A percentile compares a stretch with the other conserved stretches of the same genome.
Evolutionary conservation across 2,797 vertebrate genomes (phyloP).

Genomic region (Sylvia borin): DNA sequence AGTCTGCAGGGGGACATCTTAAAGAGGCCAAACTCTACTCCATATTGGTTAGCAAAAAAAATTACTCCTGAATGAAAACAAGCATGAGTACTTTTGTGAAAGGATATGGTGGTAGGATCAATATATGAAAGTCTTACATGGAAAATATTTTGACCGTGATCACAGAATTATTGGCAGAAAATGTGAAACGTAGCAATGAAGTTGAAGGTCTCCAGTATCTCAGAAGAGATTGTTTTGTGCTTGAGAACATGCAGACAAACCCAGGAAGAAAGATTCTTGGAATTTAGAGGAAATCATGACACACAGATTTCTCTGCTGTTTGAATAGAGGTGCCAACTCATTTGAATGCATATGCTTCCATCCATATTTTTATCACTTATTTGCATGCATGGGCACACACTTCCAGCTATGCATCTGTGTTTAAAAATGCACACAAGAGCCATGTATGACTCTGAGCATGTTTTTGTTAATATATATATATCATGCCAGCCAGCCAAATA

Average conservation of each 20-base stretch:
- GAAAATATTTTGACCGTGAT: background rate
- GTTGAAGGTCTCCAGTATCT: background rate
- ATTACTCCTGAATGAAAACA: background rate
- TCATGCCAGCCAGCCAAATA: background rate
- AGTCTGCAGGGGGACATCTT: background rate
- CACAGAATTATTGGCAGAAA: background rate
- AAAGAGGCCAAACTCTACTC: background rate
- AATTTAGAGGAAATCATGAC: background rate
- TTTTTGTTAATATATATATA: constrained; percentile 3
- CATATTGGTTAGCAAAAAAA: background rate
- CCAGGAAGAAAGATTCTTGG: background rate
- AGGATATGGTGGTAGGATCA: background rate
- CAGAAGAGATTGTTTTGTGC: background rate
- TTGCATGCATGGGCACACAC: constrained; percentile 29
- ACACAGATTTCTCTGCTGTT: background rate
- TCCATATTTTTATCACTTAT: constrained; percentile 53
- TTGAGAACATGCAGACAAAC: background rate
- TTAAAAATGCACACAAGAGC: constrained; percentile 39
- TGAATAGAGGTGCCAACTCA: constrained; percentile 21
- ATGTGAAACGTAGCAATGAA: background rate
- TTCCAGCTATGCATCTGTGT: constrained; percentile 25
- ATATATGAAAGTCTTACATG: background rate
- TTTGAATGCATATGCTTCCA: constrained; percentile 36
- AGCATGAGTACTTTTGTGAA: background rate
- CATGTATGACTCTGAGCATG: background rate